Percentiles rank a stretch among this genome's conserved stretches.
These are phyloP conservation scores for Papio anubis DNA, from an alignment of 2,113 vertebrate genomes.

Conservation along the genomic window DNA sequence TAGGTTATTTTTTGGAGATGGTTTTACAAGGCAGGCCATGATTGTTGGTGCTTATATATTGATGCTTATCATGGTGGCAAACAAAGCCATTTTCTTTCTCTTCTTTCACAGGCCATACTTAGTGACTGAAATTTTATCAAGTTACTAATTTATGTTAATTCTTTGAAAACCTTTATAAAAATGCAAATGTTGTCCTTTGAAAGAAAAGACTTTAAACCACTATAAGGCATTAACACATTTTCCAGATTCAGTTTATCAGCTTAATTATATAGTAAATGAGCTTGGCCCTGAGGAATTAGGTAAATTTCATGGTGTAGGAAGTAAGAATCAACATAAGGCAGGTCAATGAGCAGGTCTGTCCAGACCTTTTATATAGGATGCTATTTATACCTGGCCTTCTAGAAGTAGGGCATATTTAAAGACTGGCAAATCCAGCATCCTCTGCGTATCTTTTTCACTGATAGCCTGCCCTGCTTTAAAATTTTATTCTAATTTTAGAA, in stretches of 20 bases:
- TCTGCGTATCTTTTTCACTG: background rate
- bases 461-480: background rate
- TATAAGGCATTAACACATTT: constrained; percentile 56
- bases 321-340: background rate
- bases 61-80: background rate
- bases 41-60: background rate
- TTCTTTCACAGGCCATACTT: background rate
- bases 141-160: constrained; percentile 60
- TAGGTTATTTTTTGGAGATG: background rate
- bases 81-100: background rate
- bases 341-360: background rate
- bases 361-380: background rate
- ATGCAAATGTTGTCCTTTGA: constrained; percentile 62
- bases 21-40: background rate
- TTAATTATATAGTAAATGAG: constrained; percentile 61
- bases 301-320: background rate
- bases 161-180: constrained; percentile 61
- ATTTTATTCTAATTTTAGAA: constrained; percentile 2
- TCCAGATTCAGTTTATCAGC: constrained; percentile 55
- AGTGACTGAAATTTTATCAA: constrained; percentile 44
- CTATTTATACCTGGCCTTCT: background rate
- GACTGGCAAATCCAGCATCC: background rate
- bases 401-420: background rate
- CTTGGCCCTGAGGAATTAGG: background rate
- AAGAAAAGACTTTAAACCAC: constrained; percentile 47